phyloP scores from a whole-genome alignment of 2,888 invertebrate genomes.

The Scaptomyza polygonia region DNA sequence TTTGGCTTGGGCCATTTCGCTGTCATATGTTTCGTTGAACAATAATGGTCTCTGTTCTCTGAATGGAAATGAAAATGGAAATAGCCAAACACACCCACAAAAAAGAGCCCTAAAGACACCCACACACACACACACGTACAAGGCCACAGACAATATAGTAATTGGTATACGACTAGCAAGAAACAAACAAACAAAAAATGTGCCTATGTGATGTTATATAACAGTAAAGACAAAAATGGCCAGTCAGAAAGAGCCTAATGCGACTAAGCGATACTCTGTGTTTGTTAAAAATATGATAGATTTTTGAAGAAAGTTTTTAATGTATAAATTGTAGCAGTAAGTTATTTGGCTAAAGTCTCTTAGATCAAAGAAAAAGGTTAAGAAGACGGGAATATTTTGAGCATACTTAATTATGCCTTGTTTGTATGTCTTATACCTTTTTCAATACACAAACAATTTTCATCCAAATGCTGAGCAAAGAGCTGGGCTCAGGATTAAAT shows the following conservation, averaged over 20 bases:
- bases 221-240: slow-evolving; percentile 49
- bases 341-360: background rate
- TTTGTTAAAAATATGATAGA: background rate
- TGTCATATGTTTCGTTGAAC: slow-evolving; percentile 57
- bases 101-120: background rate
- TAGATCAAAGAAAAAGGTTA: background rate
- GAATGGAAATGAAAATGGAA: slow-evolving; percentile 7
- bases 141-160: slow-evolving; percentile 58
- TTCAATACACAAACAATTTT: background rate
- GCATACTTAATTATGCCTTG: background rate
- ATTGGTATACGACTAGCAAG: slow-evolving; percentile 43
- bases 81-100: slow-evolving; percentile 8
- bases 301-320: background rate
- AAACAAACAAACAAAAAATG: slow-evolving; percentile 58
- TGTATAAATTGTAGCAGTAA: too few species aligned
- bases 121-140: slow-evolving; percentile 21
- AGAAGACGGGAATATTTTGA: background rate
- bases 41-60: slow-evolving; percentile 43
- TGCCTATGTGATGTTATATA: slow-evolving; percentile 43
- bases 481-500: slow-evolving; percentile 18
- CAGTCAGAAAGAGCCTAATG: background rate
- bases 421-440: background rate
- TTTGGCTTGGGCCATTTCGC: slow-evolving; percentile 42
- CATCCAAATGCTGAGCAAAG: slow-evolving; percentile 14
- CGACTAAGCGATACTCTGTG: slow-evolving; percentile 9